Base-by-base conservation (phyloP, 1,140 invertebrate species). In the Leguminivora glycinivorella region DNA sequence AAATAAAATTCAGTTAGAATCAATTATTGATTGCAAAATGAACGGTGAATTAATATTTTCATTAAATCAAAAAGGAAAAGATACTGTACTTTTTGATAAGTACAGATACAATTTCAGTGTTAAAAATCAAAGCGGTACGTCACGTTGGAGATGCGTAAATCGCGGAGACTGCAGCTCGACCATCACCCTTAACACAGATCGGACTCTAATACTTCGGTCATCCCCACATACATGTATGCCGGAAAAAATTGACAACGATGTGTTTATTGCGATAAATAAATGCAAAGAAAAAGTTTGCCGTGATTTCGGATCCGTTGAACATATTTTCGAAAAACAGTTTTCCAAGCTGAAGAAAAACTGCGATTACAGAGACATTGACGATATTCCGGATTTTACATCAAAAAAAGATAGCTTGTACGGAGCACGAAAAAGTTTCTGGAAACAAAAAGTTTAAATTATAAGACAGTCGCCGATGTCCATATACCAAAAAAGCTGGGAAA, bases 211-310 rank as follows among this genome's bases (percentile, higher is more conserved):
- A 56, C 47, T 56, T 56, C 47, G 47, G 47, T 56, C 47, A 56
- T 56, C 47, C 47, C 47, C 47, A 4, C 47, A 56, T 56, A 56
- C 47, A 24, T 56, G 47, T 56, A 56, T 19, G 47, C 9, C 47
- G 47, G 47, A 56, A 56, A 56, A 56, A 56, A 56, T 19, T 56
- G n/a, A 56, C 47, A 56, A 56, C 47, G 47, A 56, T 56, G 47
- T 56, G 47, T 56, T 56, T 10, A 19, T 56, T 56, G 47, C 47
- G 47, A 56, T 56, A 19, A 19, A 56, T 19, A 56, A 56, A 56
- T 56, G 47, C 19, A 56, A 56, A 56, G 17, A 56, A 56, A 56
- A 56, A 4, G 47, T 56, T 56, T 56, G 47, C 47, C 10, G 47
- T 56, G 9, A 56, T 56, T 56, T 56, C n/a, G 47, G 47, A 56